Conservation (phyloP, 1,140 invertebrate genomes). For the Diprion similis region DNA sequence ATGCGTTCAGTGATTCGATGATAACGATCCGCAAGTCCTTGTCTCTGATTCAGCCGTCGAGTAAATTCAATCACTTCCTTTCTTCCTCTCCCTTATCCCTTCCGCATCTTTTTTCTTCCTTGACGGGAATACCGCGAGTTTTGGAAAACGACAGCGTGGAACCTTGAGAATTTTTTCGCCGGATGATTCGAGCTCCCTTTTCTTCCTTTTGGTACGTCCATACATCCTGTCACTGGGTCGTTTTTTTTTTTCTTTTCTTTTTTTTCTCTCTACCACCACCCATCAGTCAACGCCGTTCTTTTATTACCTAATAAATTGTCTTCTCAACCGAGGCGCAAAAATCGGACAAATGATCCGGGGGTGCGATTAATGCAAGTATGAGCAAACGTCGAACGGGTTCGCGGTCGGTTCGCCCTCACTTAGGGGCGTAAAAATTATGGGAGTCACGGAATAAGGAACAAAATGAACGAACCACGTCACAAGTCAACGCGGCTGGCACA, state of each 20-base stretch:
- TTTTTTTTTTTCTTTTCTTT: too few species aligned
- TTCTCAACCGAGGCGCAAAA: constrained; percentile 26
- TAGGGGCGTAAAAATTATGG: neutral
- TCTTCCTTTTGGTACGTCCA: neutral
- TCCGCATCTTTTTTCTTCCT: too few species aligned
- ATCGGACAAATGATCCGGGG: constrained; percentile 39
- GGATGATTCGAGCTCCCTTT: neutral
- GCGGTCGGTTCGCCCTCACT: constrained; percentile 12
- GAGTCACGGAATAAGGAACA: neutral
- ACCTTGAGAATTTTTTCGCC: too few species aligned
- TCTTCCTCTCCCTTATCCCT: too few species aligned
- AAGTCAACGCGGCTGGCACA: neutral
- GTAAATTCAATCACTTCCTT: too few species aligned
- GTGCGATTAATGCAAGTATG: neutral
- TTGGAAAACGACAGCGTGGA: too few species aligned
- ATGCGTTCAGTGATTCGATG: too few species aligned
- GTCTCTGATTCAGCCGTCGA: too few species aligned
- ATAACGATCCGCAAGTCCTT: too few species aligned
- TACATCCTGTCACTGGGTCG: neutral
- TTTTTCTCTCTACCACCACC: too few species aligned
- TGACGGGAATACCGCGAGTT: too few species aligned
- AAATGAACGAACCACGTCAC: constrained; percentile 8
- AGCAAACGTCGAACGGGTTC: neutral
- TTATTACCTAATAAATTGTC: constrained; percentile 47
- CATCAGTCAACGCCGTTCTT: constrained; percentile 23